Percentiles rank a stretch among this genome's conserved stretches.
Conservation (phyloP, 2,888 invertebrate species). For the Lithophane ornitopus region DNA sequence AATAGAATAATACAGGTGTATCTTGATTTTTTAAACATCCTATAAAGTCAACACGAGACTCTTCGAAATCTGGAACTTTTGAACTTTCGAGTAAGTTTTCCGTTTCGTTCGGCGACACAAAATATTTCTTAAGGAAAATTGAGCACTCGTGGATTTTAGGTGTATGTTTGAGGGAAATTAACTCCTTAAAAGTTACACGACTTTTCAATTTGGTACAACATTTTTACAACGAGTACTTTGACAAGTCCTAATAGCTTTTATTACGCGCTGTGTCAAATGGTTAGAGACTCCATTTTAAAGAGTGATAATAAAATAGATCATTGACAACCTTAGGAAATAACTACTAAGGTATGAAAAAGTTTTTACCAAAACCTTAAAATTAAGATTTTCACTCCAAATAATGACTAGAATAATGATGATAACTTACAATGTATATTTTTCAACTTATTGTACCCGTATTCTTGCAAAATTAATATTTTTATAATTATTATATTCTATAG, state of each 20-base stretch:
- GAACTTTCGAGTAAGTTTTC: conserved; percentile 35
- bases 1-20: conserved; percentile 52
- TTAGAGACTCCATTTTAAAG: background rate
- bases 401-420: too few relatives aligned
- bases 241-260: conserved; percentile 4
- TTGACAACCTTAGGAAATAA: background rate
- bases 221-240: conserved; percentile 1
- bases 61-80: conserved; percentile 27
- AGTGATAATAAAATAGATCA: background rate
- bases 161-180: conserved; percentile 26
- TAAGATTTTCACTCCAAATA: too few relatives aligned
- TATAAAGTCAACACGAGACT: conserved; percentile 45
- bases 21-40: conserved; percentile 35
- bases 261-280: background rate
- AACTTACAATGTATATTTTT: too few relatives aligned
- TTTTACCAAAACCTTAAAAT: too few relatives aligned
- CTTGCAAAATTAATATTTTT: too few relatives aligned
- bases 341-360: background rate
- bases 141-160: background rate
- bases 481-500: too few relatives aligned
- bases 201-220: background rate
- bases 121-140: conserved; percentile 41
- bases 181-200: conserved; percentile 3
- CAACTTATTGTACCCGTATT: too few relatives aligned
- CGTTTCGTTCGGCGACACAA: conserved; percentile 33